A percentile compares a stretch with the other conserved stretches of the same genome.
phyloP scores from a whole-genome alignment of 2,113 vertebrate species.

The Pelusios castaneus region DNA sequence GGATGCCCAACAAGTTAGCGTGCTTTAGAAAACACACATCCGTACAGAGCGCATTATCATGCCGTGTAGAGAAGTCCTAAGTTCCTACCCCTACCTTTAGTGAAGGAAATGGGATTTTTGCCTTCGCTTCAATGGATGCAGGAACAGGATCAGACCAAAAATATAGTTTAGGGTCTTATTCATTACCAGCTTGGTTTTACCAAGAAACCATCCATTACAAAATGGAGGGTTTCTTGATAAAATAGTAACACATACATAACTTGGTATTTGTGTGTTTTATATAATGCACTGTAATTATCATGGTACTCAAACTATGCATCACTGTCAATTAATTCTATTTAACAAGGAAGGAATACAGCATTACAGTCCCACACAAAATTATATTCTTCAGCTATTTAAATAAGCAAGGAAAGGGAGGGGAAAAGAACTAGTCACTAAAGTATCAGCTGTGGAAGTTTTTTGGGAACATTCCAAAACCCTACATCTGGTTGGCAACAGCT shows the following conservation, averaged over 20 bases:
- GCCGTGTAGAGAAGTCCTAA: not conserved
- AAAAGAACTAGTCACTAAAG: constrained; percentile 71
- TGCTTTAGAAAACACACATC: not conserved
- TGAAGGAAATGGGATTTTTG: constrained; percentile 10
- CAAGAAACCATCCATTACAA: not conserved
- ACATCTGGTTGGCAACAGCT: constrained; percentile 85
- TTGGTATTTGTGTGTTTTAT: constrained; percentile 25
- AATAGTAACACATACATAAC: constrained; percentile 10
- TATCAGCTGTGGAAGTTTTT: constrained; percentile 79
- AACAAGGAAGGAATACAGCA: constrained; percentile 40
- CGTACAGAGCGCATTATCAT: not conserved
- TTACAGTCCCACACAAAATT: constrained; percentile 43
- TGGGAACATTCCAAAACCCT: constrained; percentile 84
- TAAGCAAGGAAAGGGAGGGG: constrained; percentile 63
- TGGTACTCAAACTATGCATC: constrained; percentile 5
- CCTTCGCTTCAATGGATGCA: not conserved
- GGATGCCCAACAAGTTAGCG: not conserved
- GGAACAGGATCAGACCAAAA: not conserved
- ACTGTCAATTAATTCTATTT: constrained; percentile 55
- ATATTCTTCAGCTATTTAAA: constrained; percentile 65
- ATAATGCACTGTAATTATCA: not conserved
- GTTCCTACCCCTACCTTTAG: not conserved
- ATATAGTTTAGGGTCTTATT: not conserved
- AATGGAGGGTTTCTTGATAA: constrained; percentile 5
- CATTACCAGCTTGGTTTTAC: not conserved